These are phyloP conservation scores for Dendrocincla tyrannina DNA, from an alignment of 2,797 vertebrate genomes.

Conservation along the genomic window DNA sequence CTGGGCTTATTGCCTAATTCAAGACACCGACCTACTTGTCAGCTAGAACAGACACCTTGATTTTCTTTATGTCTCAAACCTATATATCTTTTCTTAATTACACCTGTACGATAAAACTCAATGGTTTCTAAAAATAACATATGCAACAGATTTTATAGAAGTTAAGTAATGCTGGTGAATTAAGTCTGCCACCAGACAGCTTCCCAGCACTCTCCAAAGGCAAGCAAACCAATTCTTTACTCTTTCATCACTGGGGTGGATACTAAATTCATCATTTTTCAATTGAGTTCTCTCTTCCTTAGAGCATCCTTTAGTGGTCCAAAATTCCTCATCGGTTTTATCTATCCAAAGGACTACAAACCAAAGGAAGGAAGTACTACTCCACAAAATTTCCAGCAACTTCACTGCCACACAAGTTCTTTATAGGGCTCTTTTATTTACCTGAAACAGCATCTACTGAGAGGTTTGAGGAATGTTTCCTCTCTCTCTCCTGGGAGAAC, in stretches of 20 bases:
- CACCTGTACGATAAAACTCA: neutral
- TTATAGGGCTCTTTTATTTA: neutral
- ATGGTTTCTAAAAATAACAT: neutral
- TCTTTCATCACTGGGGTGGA: neutral
- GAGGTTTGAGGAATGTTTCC: neutral
- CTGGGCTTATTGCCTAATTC: neutral
- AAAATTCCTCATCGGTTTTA: neutral
- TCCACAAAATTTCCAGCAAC: neutral
- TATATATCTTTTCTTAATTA: neutral
- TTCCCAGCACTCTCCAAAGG: neutral
- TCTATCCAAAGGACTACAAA: neutral
- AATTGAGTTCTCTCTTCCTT: neutral
- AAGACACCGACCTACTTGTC: neutral
- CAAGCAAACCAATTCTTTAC: neutral
- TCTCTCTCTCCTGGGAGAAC: neutral
- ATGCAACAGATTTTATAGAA: neutral
- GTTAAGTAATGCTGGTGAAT: neutral
- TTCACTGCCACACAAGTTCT: neutral
- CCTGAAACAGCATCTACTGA: neutral
- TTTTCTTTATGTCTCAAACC: neutral
- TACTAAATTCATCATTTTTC: neutral
- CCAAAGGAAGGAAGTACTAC: neutral
- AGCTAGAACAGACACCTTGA: neutral
- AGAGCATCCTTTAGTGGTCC: neutral
- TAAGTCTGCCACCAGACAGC: neutral